Base-by-base conservation (phyloP, 2,113 vertebrate genomes). In the Seriola rivoliana region DNA sequence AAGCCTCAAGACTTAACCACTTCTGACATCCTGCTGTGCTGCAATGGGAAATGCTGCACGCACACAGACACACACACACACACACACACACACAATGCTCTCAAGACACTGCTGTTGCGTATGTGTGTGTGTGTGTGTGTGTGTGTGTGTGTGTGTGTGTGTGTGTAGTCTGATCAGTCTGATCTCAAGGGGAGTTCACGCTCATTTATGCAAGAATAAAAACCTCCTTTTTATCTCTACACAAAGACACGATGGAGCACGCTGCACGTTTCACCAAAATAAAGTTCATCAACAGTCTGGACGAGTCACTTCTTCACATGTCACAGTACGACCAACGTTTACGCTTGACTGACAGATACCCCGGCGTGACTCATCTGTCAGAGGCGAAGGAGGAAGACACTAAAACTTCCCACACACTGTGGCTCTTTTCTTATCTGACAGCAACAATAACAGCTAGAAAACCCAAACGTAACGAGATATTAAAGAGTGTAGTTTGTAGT, bases 1-100 rank as follows among this genome's bases (percentile, higher is more conserved):
- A 78, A 60, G 66, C 65, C 44, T 57, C 69, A 48, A 54, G 57
- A 74, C 80, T 74, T 85, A 89, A 87, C 70, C 80, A 84, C 78
- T 70, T 82, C 70, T 88, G 89, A 89, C 89, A 82, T 80, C 72
- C 75, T 87, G 79, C 87, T 85, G 80, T 71, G 77, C 80, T 76
- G 72, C 81, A 44, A 23, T 69, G 83, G 60, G 81, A 88, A 81
- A 81, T 75, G 62, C 64, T 60, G 67, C 71, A 74, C 65, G 78
- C 68, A 78, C 58, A 73, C 55, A 50, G 2, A 48, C 32, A 17
- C 68, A 40, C 32, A 34, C 66, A 82, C 72, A 70, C 54, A n/a
- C 25, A 29, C 25, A 29, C 25, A 29, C 29, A 25, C 40, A 42
- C 40, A 8, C 14, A 29, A 11, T 13, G 16, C 14, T 75, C 46